Evolutionary conservation across 1,140 invertebrate genomes (phyloP).

Genomic region (Drosophila truncata): DNA sequence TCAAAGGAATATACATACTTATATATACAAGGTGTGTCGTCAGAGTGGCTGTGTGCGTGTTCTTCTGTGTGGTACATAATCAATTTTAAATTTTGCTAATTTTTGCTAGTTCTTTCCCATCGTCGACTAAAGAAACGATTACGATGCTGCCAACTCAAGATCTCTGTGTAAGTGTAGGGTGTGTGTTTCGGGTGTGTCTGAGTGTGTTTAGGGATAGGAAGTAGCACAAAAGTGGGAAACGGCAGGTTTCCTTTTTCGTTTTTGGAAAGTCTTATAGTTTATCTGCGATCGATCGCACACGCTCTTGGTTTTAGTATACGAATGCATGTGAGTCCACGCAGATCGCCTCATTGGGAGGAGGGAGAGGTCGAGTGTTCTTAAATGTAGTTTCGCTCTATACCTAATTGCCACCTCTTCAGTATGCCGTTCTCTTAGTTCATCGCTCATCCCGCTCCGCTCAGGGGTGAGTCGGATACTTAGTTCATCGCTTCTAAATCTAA

Average conservation of each 20-base stretch:
- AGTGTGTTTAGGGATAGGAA: conserved; percentile 54
- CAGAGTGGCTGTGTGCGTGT: conserved; percentile 29
- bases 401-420: conserved; percentile 78
- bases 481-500: conserved; percentile 77
- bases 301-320: conserved; percentile 24
- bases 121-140: conserved; percentile 65
- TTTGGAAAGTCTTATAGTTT: conserved; percentile 73
- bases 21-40: conserved; percentile 54
- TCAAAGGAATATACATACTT: conserved; percentile 63
- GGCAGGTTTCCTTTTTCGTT: conserved; percentile 48
- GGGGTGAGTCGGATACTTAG: conserved; percentile 65
- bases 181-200: conserved; percentile 14
- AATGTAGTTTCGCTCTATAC: conserved; percentile 72
- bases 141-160: conserved; percentile 67
- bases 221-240: conserved; percentile 69
- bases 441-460: conserved; percentile 48
- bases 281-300: conserved; percentile 49
- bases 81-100: conserved; percentile 84
- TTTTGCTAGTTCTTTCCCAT: conserved; percentile 71
- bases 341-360: conserved; percentile 20
- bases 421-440: conserved; percentile 75
- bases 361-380: conserved; percentile 52
- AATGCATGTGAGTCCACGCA: conserved; percentile 31
- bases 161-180: conserved; percentile 31
- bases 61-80: conserved; percentile 40